These are phyloP conservation scores for Diogma glabrata DNA, from an alignment of 2,888 invertebrate species.

Conservation along the genomic window DNA sequence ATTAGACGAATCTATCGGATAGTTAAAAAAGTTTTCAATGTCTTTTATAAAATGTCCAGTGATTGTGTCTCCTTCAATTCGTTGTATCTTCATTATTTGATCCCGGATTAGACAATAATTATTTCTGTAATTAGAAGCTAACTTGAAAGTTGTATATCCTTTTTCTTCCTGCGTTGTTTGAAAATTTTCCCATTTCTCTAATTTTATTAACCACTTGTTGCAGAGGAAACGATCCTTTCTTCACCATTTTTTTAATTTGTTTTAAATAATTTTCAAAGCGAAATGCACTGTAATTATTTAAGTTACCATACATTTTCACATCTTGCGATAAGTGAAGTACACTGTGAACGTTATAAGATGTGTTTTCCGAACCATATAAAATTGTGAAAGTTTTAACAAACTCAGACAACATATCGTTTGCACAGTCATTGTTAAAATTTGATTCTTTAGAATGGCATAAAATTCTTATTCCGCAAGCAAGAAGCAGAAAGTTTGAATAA, in stretches of 20 bases:
- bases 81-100: too few relatives aligned
- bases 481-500: slow-evolving; percentile 19
- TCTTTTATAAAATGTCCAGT: background rate
- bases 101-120: too few relatives aligned
- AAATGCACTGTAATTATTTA: background rate
- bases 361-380: slow-evolving; percentile 14
- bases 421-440: slow-evolving; percentile 8
- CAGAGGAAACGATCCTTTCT: background rate
- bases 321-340: background rate
- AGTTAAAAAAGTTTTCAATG: background rate
- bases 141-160: too few relatives aligned
- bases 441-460: slow-evolving; percentile 9
- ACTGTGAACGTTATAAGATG: slow-evolving; percentile 5
- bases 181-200: too few relatives aligned
- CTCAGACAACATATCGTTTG: too few relatives aligned
- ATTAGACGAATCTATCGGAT: background rate
- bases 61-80: background rate
- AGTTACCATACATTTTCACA: background rate
- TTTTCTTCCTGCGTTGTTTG: too few relatives aligned
- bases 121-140: too few relatives aligned
- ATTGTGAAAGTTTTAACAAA: slow-evolving; percentile 10
- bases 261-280: background rate
- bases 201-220: background rate
- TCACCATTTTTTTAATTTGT: background rate
- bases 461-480: slow-evolving; percentile 16